Evolutionary conservation across 2,888 invertebrate species (phyloP).

Genomic region (Phragmatobia fuliginosa): DNA sequence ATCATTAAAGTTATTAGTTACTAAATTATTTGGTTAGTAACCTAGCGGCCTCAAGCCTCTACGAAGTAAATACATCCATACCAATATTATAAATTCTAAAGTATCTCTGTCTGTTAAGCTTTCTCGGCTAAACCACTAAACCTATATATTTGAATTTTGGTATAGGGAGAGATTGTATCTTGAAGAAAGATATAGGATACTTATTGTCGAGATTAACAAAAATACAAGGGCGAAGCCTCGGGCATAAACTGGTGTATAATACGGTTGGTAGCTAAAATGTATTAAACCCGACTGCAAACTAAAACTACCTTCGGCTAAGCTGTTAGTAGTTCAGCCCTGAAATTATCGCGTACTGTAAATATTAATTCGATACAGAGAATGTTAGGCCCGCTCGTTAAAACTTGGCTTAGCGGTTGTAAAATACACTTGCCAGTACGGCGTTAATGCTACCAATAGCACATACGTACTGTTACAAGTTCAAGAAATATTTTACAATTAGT

Average conservation of each 20-base stretch:
- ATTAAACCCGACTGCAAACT: not conserved
- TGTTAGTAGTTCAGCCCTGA: conserved; percentile 36
- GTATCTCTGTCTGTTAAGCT: no score
- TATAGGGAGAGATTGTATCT: no score
- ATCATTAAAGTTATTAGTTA: no score
- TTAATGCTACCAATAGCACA: conserved; percentile 24
- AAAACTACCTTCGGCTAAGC: conserved; percentile 1
- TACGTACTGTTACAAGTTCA: conserved; percentile 2
- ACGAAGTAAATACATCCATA: not conserved
- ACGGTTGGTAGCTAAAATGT: not conserved
- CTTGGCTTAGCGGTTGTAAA: conserved; percentile 33
- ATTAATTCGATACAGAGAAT: conserved; percentile 28
- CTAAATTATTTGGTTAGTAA: no score
- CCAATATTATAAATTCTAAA: no score
- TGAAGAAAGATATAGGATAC: no score
- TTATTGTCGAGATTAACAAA: no score
- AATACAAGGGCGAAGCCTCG: no score
- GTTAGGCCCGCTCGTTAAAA: conserved; percentile 38
- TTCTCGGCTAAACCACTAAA: no score
- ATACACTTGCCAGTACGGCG: conserved; percentile 37
- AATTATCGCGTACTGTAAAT: conserved; percentile 40
- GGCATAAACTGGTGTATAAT: no score
- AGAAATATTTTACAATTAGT: not conserved
- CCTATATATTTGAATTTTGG: no score
- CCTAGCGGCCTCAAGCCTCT: not conserved